These are phyloP conservation scores for Otis tarda DNA, from an alignment of 2,113 vertebrate species.

Conservation along the genomic window DNA sequence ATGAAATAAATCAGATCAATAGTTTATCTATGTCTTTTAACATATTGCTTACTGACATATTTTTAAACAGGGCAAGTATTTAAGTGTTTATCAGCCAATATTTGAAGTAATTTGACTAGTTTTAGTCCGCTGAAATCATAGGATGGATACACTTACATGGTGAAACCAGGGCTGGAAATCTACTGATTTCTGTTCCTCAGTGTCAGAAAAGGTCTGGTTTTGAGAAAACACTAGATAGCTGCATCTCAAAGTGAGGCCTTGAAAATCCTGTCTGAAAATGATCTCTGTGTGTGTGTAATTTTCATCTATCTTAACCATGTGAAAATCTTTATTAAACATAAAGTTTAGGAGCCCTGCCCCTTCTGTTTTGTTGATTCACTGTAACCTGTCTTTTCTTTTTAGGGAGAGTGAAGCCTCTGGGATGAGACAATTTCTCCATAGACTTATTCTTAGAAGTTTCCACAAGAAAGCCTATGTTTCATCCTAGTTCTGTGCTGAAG, in stretches of 20 bases:
- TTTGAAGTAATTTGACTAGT: neutral
- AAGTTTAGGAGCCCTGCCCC: neutral
- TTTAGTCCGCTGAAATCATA: neutral
- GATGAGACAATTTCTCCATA: neutral
- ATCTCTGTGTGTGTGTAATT: neutral
- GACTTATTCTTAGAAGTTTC: neutral
- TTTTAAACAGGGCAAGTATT: neutral
- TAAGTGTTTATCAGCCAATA: neutral
- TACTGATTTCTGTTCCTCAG: neutral
- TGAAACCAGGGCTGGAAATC: neutral
- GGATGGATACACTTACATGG: neutral
- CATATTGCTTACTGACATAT: neutral
- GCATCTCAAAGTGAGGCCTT: neutral
- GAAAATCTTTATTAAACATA: neutral
- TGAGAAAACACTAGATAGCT: neutral
- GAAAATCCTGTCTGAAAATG: neutral
- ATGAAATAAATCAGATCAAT: neutral
- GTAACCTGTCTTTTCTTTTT: neutral
- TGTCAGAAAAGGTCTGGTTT: neutral
- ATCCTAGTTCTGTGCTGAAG: neutral
- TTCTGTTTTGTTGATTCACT: neutral
- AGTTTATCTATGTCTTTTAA: neutral
- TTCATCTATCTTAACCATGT: neutral
- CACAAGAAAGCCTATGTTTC: neutral
- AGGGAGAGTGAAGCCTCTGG: neutral